Base-by-base conservation (phyloP, 2,797 vertebrate genomes). In the Oryzias sinensis region DNA sequence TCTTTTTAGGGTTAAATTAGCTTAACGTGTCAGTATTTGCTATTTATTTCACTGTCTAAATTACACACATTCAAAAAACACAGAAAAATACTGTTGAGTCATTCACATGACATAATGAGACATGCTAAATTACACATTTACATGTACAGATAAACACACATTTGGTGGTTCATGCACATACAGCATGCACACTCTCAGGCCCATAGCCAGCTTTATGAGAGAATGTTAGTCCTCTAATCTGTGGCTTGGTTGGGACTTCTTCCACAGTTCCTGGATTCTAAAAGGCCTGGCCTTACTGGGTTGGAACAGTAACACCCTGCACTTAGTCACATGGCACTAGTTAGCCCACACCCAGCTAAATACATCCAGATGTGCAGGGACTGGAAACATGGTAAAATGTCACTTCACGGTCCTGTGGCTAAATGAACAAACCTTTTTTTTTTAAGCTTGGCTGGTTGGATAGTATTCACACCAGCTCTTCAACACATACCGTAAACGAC, bases 311-410 rank as follows among this genome's bases (percentile, higher is more conserved):
- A 87, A 90, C 87, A 91, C 89, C 89, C 89, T 91, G 84, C 89
- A 91, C 83, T 91, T 91, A 90, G 88, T 84, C 84, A 81, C 82
- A 89, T 83, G 87, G 88, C 70, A 71, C 83, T 75, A 72, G 84
- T 76, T 75, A 80, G 82, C 87, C 87, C 85, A 91, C 87, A 89
- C 89, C 89, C 89, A 79, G 83, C 84, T 91, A 91, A 91, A 86
- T 77, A 78, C 70, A 88, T 80, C 85, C 89, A 89, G 87, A 90
- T 91, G 88, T 88, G 81, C 60, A 74, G 61, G 41, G 66, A 77
- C 75, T 81, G 72, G 72, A 82, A 83, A 68, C 73, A 53, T 70
- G 70, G 78, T 65, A 67, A 57, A 68, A 55, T 73, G 75, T 85
- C 77, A 71, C 65, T 62, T 65, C 37, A 16, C 44, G 54, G 56